Conservation (phyloP, 2,797 vertebrate species). For the Tapirus indicus region DNA sequence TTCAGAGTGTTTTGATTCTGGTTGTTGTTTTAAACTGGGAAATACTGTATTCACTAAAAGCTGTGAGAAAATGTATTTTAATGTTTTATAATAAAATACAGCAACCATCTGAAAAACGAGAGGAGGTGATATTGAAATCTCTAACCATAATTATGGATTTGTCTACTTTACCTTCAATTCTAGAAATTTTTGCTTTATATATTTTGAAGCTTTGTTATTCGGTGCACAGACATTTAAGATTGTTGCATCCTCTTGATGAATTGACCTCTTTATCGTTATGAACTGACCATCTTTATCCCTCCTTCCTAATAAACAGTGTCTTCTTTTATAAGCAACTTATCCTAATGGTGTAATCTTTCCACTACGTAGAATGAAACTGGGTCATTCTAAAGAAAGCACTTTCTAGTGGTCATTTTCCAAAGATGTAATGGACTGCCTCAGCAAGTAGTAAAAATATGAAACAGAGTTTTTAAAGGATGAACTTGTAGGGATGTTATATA, state of each 20-base stretch:
- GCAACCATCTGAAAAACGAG: neutral
- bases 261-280: neutral
- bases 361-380: neutral
- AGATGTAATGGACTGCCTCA: neutral
- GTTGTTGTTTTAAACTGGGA: neutral
- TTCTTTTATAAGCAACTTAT: neutral
- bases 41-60: neutral
- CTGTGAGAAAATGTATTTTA: constrained; percentile 3
- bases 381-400: neutral
- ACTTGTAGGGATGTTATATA: neutral
- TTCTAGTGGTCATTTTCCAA: neutral
- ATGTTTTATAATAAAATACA: neutral
- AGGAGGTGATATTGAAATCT: neutral
- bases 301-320: neutral
- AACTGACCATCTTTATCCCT: neutral
- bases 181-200: neutral
- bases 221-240: neutral
- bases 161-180: neutral
- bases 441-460: neutral
- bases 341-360: neutral
- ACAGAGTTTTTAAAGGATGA: neutral
- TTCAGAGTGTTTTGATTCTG: neutral
- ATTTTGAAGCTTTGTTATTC: constrained; percentile 35
- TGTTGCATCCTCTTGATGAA: neutral
- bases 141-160: neutral